Evolutionary conservation across 1,140 invertebrate species (phyloP).

Genomic region (Conus betulinus): DNA sequence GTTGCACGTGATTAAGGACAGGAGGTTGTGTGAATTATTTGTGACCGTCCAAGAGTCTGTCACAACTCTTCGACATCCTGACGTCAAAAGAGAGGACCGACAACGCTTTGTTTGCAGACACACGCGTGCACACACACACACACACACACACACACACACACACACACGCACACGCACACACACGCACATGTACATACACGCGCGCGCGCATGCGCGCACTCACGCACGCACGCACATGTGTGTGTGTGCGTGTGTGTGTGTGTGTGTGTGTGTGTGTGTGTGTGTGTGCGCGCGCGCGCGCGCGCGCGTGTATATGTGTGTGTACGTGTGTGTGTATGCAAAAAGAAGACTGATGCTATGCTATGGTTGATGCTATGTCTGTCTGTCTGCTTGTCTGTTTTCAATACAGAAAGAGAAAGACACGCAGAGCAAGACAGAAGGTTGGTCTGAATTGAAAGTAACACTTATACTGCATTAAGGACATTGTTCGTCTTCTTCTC

Average conservation of each 20-base stretch:
- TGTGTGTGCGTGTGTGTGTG: background rate
- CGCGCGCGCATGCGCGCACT: background rate
- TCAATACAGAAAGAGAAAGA: background rate
- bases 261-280: background rate
- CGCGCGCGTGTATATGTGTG: background rate
- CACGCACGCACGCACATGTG: background rate
- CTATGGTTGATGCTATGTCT: background rate
- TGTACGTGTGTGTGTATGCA: slow-evolving; percentile 12
- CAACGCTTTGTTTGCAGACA: background rate
- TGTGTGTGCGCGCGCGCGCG: background rate
- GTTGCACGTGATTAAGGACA: background rate
- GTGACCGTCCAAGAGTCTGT: background rate
- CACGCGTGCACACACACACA: background rate
- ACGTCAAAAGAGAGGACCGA: background rate
- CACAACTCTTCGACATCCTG: background rate
- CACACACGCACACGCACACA: slow-evolving; percentile 10
- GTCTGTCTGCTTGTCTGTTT: background rate
- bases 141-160: background rate
- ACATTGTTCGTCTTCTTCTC: background rate
- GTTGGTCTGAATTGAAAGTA: too few species aligned
- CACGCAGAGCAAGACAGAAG: too few species aligned
- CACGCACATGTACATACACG: background rate
- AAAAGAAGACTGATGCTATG: background rate
- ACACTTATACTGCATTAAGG: background rate
- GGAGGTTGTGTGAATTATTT: background rate